phyloP scores from a whole-genome alignment of 2,797 vertebrate species.

The Enteromius treurensis region DNA sequence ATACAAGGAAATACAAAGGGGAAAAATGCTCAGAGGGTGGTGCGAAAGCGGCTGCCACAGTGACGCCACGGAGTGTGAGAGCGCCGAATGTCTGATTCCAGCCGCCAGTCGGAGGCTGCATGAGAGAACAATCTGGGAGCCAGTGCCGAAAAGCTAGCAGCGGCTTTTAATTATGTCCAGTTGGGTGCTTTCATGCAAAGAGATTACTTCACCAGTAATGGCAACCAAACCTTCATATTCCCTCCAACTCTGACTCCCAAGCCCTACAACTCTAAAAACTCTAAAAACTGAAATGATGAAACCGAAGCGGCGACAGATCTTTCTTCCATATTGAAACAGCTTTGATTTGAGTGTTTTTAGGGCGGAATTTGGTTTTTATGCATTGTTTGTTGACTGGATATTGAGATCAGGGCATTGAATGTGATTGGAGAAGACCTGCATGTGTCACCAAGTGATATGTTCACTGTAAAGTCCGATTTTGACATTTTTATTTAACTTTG shows the following conservation, averaged over 20 bases:
- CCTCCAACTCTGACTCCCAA: background rate
- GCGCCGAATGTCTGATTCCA: constrained; percentile 65
- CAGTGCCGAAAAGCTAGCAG: constrained; percentile 65
- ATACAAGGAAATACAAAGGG: constrained; percentile 25
- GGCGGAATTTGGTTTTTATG: background rate
- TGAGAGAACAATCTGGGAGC: constrained; percentile 60
- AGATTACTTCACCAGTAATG: constrained; percentile 80
- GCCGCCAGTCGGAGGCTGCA: constrained; percentile 65
- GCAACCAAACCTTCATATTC: constrained; percentile 70
- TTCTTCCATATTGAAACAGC: background rate
- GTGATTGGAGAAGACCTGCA: background rate
- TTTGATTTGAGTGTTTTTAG: background rate
- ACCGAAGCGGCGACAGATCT: background rate
- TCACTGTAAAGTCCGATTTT: background rate
- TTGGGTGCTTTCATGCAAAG: constrained; percentile 74
- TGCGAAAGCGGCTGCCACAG: constrained; percentile 53
- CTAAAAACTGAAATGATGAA: background rate
- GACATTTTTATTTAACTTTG: background rate
- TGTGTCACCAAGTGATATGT: background rate
- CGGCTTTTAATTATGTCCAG: constrained; percentile 78
- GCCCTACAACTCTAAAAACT: background rate
- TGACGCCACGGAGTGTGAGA: constrained; percentile 58
- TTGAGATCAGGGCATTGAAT: background rate
- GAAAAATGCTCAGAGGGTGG: constrained; percentile 26
- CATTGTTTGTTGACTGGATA: background rate